A percentile compares a stretch with the other conserved stretches of the same genome.
Conservation (phyloP, 30 jellyfish, hydroid and myxozoan species). For the Hydra vulgaris region DNA sequence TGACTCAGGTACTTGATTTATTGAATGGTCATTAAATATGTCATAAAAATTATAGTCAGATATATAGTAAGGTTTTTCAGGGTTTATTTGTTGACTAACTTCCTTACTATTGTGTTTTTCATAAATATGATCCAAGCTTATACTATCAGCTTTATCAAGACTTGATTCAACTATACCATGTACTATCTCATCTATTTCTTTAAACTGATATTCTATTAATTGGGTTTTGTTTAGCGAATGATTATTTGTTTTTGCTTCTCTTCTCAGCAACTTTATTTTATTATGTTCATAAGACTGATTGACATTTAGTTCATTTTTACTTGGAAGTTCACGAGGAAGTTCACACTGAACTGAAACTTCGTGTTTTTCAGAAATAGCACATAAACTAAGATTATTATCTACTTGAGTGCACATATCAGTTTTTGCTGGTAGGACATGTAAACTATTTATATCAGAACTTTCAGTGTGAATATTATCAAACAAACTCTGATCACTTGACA, state of each 20-base stretch:
- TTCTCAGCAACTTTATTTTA: background rate
- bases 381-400: slow-evolving; percentile 4
- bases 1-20: slow-evolving; percentile 28
- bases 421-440: background rate
- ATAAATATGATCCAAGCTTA: background rate
- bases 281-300: background rate
- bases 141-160: background rate
- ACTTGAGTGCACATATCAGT: slow-evolving; percentile 20
- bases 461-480: background rate
- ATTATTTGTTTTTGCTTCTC: background rate
- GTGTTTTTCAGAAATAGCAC: background rate
- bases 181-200: background rate
- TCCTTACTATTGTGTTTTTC: background rate
- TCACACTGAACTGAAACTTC: slow-evolving; percentile 3
- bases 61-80: slow-evolving; percentile 8
- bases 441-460: background rate
- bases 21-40: slow-evolving; percentile 7
- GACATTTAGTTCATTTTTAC: no score
- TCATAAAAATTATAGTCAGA: no score
- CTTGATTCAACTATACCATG: background rate
- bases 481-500: background rate
- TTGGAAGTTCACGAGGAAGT: background rate
- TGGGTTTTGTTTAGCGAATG: slow-evolving; percentile 18
- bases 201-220: slow-evolving; percentile 1
- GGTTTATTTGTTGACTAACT: background rate